Conservation (phyloP, 2,888 invertebrate genomes). For the Galeopsomyia nigrocyanea region DNA sequence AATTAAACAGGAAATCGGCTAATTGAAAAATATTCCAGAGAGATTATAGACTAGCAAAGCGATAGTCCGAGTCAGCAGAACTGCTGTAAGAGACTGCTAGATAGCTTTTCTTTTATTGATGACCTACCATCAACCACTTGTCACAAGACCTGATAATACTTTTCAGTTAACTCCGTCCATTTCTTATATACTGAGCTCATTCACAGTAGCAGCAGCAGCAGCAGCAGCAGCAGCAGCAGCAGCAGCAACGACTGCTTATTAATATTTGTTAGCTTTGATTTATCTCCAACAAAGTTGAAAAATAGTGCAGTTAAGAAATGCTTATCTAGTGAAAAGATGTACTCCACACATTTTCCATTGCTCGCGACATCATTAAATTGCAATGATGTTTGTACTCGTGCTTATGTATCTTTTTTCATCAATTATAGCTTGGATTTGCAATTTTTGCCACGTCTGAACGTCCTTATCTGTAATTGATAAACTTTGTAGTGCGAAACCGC, state of each 20-base stretch:
- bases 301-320: constrained; percentile 11
- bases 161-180: constrained; percentile 37
- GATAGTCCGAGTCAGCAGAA: background rate
- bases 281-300: constrained; percentile 13
- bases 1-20: constrained; percentile 16
- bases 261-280: constrained; percentile 31
- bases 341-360: no score
- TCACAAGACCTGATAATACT: constrained; percentile 37
- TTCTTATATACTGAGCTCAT: background rate
- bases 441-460: no score
- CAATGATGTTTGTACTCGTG: no score
- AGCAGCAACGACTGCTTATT: constrained; percentile 5
- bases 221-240: constrained; percentile 4
- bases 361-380: no score
- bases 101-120: constrained; percentile 45
- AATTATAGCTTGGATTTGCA: no score
- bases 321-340: constrained; percentile 19
- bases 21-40: constrained; percentile 27
- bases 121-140: constrained; percentile 43
- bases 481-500: no score
- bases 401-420: no score
- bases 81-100: constrained; percentile 1
- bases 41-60: constrained; percentile 18
- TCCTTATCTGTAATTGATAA: no score
- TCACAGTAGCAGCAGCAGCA: background rate